Base-by-base conservation (phyloP, 2,888 invertebrate genomes). In the Scotopteryx bipunctaria region DNA sequence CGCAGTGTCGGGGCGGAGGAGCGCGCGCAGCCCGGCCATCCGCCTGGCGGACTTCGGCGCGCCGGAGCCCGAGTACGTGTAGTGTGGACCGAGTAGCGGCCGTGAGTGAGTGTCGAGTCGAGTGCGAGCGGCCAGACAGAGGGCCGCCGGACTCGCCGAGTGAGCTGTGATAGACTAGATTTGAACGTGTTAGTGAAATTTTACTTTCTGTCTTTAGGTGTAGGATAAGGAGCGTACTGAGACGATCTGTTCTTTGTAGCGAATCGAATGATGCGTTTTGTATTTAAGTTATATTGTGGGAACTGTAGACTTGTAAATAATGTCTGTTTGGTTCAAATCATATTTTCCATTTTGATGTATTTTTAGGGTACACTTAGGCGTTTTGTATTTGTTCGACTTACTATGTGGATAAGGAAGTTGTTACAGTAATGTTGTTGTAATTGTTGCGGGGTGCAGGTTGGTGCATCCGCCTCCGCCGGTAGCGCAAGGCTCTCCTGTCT, bases 161-260 rank as follows among this genome's bases (percentile, higher is more conserved):
- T 86, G 73, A 86, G 83, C 86, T 90, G 89, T 89, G 88, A 87
- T 87, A 88, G 84, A 78, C 80, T 87, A 83, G 76, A 81, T 81
- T 81, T 76, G 83, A 78, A 85, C 65, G 62, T 15, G 47, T 68
- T 76, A 75, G 77, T 78, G 76, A 72, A 68, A 70, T 67, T 67
- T 72, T 69, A 68, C 56, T 73, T 72, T 72, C 81, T 73, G 67
- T 80, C 70, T 71, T 76, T 84, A 80, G 83, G 78, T 78, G 69
- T 85, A 86, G 83, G 67, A 66, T 79, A 81, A 83, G 80, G 73
- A 70, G 76, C 73, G 69, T 69, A 71, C 71, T 35, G 43, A 66
- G 63, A 63, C 74, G 78, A 72, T 73, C 72, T 59, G 68, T 71
- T 69, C 66, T 49, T 69, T 67, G 73, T 76, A 73, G 79, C 76